Evolutionary conservation across 2,113 vertebrate species (phyloP).

Genomic region (Pica pica): DNA sequence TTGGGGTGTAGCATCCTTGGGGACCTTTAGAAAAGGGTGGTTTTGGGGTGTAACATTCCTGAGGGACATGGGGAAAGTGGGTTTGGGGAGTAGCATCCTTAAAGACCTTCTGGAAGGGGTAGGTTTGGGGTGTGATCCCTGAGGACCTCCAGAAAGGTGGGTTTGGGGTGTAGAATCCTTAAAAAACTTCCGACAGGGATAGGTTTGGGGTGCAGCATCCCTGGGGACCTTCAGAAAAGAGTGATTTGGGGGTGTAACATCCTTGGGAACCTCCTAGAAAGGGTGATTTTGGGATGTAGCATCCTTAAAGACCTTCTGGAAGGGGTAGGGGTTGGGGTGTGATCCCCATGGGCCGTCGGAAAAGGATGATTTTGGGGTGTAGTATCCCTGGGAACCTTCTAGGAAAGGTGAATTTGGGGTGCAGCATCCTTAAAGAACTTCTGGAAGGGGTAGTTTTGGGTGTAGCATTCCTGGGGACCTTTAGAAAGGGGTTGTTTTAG

Average conservation of each 20-base stretch:
- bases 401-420: not conserved
- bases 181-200: too few relatives aligned
- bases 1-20: not conserved
- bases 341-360: not conserved
- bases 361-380: not conserved
- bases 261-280: rapidly evolving
- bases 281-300: not conserved
- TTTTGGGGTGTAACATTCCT: not conserved
- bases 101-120: too few relatives aligned
- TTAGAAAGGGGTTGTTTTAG: not conserved
- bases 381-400: rapidly evolving
- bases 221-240: not conserved
- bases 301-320: rapidly evolving
- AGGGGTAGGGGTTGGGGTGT: rapidly evolving
- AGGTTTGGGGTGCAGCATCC: too few relatives aligned
- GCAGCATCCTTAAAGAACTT: too few relatives aligned
- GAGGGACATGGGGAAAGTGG: too few relatives aligned
- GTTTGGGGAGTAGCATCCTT: too few relatives aligned
- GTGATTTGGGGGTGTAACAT: not conserved
- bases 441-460: too few relatives aligned
- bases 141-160: too few relatives aligned
- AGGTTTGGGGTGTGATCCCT: too few relatives aligned
- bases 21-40: not conserved
- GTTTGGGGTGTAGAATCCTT: too few relatives aligned
- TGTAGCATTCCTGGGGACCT: not conserved